These are phyloP conservation scores for Coregonus sp. DNA, from an alignment of 2,797 vertebrate genomes.

Conservation along the genomic window DNA sequence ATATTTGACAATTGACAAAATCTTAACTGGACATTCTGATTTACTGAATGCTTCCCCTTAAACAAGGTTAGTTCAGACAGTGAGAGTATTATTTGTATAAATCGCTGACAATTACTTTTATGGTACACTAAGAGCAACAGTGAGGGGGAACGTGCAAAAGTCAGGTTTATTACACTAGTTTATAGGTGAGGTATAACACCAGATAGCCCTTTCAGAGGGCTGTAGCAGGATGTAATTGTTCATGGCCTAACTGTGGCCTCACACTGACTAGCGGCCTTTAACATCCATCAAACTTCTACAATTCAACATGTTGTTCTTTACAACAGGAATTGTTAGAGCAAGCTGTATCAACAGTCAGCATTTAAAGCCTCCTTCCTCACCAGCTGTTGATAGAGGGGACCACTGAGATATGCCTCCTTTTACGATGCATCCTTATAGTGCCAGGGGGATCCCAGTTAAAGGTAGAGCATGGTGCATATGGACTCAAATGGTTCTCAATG, in stretches of 20 bases:
- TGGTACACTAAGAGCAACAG: not conserved
- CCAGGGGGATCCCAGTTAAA: not conserved
- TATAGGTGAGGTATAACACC: too few species aligned
- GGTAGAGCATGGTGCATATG: not conserved
- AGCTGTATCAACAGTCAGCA: not conserved
- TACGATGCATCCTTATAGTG: not conserved
- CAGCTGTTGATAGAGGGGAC: not conserved
- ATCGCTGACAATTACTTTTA: not conserved
- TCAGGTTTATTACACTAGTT: not conserved
- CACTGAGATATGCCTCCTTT: not conserved
- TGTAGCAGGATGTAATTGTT: not conserved
- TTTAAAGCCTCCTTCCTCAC: not conserved
- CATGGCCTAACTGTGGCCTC: not conserved
- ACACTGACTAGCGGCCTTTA: not conserved
- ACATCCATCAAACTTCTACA: not conserved
- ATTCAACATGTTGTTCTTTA: not conserved
- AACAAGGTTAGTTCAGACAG: conserved; percentile 20
- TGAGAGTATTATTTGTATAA: not conserved
- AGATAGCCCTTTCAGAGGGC: too few species aligned
- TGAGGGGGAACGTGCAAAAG: not conserved
- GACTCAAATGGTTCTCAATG: not conserved
- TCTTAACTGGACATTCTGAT: conserved; percentile 23
- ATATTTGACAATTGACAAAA: not conserved
- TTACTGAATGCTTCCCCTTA: conserved; percentile 22
- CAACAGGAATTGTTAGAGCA: conserved; percentile 3